Evolutionary conservation across 2,888 invertebrate genomes (phyloP).

Genomic region (Drosophila eohydei): DNA sequence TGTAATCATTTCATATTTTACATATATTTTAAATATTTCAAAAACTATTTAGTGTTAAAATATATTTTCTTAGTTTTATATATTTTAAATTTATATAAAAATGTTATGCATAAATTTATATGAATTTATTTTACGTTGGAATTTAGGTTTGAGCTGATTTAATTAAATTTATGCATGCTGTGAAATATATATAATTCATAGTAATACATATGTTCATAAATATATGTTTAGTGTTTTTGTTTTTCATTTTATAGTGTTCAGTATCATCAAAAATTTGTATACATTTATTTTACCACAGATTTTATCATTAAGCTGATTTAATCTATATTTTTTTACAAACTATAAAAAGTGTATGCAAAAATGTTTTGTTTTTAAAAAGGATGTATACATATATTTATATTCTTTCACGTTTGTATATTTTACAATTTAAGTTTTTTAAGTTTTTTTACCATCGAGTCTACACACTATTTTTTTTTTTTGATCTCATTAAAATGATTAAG

Average conservation of each 20-base stretch:
- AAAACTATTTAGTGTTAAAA: background rate
- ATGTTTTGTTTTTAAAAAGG: too few species aligned
- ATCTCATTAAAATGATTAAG: too few species aligned
- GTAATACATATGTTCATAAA: background rate
- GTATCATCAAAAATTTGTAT: background rate
- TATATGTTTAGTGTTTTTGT: background rate
- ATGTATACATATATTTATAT: background rate
- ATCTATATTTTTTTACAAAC: background rate
- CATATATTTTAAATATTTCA: background rate
- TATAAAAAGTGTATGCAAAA: too few species aligned
- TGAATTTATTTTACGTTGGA: background rate
- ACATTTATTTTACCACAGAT: background rate
- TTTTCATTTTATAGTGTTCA: too few species aligned
- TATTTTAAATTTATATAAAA: background rate
- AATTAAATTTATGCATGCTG: background rate
- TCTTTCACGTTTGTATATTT: background rate
- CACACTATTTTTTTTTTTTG: background rate
- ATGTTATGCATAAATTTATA: background rate
- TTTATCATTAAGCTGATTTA: slow-evolving; percentile 1
- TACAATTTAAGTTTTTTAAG: background rate
- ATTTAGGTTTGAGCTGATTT: background rate
- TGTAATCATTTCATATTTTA: background rate
- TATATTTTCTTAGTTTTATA: background rate
- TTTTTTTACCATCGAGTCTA: background rate
- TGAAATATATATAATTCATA: background rate